These are phyloP conservation scores for Cantharis nigra DNA, from an alignment of 2,888 invertebrate genomes.

Conservation along the genomic window DNA sequence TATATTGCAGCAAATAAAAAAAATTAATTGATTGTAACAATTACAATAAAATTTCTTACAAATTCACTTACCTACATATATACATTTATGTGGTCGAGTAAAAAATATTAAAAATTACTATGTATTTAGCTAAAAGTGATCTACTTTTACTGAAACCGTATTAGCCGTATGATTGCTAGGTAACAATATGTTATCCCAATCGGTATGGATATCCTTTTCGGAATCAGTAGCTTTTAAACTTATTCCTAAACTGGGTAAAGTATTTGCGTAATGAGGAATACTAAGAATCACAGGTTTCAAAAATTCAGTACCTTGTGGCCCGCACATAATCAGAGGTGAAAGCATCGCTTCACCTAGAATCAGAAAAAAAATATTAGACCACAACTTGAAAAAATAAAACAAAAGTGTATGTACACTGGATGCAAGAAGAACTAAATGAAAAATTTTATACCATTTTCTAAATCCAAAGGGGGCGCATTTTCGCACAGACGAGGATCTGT, in stretches of 20 bases:
- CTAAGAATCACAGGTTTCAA: slow-evolving; percentile 86
- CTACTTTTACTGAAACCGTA: slow-evolving; percentile 88
- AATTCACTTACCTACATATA: background rate
- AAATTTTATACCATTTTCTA: slow-evolving; percentile 77
- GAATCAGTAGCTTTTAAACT: slow-evolving; percentile 81
- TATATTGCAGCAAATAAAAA: background rate
- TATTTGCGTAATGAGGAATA: slow-evolving; percentile 85
- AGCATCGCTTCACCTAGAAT: slow-evolving; percentile 88
- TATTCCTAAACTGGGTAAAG: slow-evolving; percentile 75
- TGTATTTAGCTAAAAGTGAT: slow-evolving; percentile 71
- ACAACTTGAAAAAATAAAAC: slow-evolving; percentile 23
- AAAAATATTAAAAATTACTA: slow-evolving; percentile 1
- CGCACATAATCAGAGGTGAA: slow-evolving; percentile 95
- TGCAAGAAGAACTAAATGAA: slow-evolving; percentile 7
- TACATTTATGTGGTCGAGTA: background rate
- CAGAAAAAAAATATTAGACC: slow-evolving; percentile 20
- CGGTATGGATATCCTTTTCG: slow-evolving; percentile 81
- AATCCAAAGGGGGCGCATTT: slow-evolving; percentile 80
- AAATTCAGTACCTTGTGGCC: slow-evolving; percentile 91
- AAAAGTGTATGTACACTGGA: slow-evolving; percentile 44
- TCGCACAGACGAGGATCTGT: slow-evolving; percentile 79
- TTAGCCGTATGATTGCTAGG: slow-evolving; percentile 84
- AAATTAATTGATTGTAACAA: background rate
- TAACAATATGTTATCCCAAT: slow-evolving; percentile 84
- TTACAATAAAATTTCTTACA: background rate